A percentile compares a stretch with the other conserved stretches of the same genome.
phyloP scores from a whole-genome alignment of 2,888 invertebrate genomes.

The Phania funesta region DNA sequence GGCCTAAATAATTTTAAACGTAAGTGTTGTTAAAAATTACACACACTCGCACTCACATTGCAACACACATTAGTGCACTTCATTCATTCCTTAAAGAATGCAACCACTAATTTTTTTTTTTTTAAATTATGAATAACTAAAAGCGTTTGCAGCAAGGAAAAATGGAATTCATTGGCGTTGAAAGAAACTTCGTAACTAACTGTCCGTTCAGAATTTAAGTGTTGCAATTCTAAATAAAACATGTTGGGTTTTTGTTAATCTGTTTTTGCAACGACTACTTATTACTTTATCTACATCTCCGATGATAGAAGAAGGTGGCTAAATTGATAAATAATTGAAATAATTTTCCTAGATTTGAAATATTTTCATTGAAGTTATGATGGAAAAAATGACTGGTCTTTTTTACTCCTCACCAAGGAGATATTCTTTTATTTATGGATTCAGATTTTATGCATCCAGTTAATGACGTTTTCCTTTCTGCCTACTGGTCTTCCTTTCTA shows the following conservation, averaged over 20 bases:
- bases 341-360: no score
- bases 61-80: conserved; percentile 18
- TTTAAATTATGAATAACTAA: background rate
- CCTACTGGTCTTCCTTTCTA: no score
- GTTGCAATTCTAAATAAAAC: conserved; percentile 44
- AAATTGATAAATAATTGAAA: conserved; percentile 37
- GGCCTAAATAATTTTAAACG: conserved; percentile 65
- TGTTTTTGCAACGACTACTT: no score
- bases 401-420: no score
- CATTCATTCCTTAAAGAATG: conserved; percentile 26
- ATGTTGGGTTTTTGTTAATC: conserved; percentile 4
- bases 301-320: conserved; percentile 2
- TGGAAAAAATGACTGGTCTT: no score
- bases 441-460: no score
- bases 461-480: no score
- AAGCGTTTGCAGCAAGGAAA: background rate
- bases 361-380: no score
- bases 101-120: background rate
- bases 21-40: conserved; percentile 51
- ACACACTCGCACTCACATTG: background rate
- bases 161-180: background rate
- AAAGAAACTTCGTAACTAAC: conserved; percentile 36
- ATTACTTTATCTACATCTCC: conserved; percentile 15
- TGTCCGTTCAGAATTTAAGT: conserved; percentile 54
- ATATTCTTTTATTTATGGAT: no score